These are phyloP conservation scores for Ectemnius continuus DNA, from an alignment of 2,888 invertebrate genomes.

Conservation along the genomic window DNA sequence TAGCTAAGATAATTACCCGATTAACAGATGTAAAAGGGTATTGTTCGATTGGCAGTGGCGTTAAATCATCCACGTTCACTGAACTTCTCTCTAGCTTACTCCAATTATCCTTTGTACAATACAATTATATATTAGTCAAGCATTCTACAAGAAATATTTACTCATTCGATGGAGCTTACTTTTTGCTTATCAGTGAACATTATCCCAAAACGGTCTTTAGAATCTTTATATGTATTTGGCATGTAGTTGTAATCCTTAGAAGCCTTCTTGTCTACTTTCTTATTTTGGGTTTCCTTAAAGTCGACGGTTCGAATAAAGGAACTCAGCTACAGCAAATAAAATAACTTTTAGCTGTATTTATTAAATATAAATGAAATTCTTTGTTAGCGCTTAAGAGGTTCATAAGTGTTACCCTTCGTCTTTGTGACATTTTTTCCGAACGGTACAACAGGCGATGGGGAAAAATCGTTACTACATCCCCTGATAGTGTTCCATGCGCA, in stretches of 20 bases:
- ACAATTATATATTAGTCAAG: conserved; percentile 8
- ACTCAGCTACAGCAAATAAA: conserved; percentile 56
- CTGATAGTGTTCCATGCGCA: conserved; percentile 79
- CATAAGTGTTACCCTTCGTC: conserved; percentile 69
- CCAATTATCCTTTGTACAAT: conserved; percentile 21
- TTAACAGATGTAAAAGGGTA: conserved; percentile 77
- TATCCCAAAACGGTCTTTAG: conserved; percentile 72
- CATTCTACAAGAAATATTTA: not conserved
- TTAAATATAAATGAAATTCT: not conserved
- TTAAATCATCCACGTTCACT: conserved; percentile 59
- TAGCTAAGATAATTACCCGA: conserved; percentile 62
- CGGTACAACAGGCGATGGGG: conserved; percentile 76
- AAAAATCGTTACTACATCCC: conserved; percentile 79
- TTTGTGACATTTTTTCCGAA: conserved; percentile 68
- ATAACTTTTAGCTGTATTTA: not conserved
- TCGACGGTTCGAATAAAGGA: conserved; percentile 68
- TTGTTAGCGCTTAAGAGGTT: conserved; percentile 14
- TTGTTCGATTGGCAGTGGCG: conserved; percentile 66
- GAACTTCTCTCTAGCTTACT: conserved; percentile 10
- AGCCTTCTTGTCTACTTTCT: conserved; percentile 47
- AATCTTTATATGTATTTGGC: conserved; percentile 71
- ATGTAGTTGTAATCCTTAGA: conserved; percentile 63
- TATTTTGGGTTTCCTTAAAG: conserved; percentile 47
- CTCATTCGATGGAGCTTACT: conserved; percentile 43
- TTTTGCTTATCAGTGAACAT: conserved; percentile 68